Conservation (phyloP, 2,888 invertebrate genomes). For the Lycophotia porphyrea region DNA sequence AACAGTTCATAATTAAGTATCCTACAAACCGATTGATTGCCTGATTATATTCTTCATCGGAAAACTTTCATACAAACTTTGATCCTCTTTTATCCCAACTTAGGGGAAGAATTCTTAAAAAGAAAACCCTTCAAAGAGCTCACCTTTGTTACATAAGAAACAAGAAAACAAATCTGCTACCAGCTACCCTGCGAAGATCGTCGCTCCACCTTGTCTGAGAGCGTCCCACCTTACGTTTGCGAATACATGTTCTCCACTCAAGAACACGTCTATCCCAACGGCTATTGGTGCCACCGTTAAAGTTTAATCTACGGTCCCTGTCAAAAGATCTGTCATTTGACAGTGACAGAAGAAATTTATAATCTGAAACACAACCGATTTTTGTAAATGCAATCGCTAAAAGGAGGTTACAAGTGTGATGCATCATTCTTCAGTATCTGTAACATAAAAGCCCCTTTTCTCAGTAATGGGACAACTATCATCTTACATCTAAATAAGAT, state of each 20-base stretch:
- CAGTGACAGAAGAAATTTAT: background rate
- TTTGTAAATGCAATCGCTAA: background rate
- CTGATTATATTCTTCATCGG: background rate
- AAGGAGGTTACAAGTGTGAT: background rate
- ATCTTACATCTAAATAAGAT: constrained; percentile 18
- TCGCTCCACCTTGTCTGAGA: background rate
- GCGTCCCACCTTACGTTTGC: background rate
- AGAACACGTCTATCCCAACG: background rate
- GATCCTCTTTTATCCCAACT: background rate
- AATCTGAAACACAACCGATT: background rate
- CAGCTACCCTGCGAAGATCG: background rate
- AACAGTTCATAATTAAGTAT: background rate
- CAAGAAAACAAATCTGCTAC: background rate
- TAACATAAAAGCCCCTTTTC: background rate
- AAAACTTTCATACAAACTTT: background rate
- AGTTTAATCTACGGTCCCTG: background rate
- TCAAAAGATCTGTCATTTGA: background rate
- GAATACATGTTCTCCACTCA: background rate
- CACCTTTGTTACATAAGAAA: background rate
- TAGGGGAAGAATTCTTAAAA: background rate
- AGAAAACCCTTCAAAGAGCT: no score
- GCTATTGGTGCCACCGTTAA: background rate
- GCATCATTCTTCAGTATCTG: constrained; percentile 9
- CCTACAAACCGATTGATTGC: background rate
- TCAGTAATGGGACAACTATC: background rate